phyloP scores from a whole-genome alignment of 2,888 invertebrate genomes.

The Penaeus monodon region DNA sequence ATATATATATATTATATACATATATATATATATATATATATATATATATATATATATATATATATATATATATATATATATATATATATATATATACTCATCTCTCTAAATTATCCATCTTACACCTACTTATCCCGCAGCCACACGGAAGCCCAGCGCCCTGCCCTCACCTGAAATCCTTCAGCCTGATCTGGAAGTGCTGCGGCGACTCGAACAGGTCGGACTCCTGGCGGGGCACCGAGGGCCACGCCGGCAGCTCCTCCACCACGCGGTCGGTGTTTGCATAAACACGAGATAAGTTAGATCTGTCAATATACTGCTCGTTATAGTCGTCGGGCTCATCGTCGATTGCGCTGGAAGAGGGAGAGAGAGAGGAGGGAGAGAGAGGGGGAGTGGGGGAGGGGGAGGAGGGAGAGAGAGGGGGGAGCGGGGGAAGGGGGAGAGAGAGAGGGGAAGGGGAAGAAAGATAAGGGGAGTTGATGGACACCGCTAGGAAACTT shows the following conservation, averaged over 20 bases:
- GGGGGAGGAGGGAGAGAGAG: neutral
- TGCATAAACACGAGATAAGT: constrained; percentile 25
- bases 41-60: too few species aligned
- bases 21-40: neutral
- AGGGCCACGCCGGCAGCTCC: constrained; percentile 23
- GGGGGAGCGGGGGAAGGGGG: neutral
- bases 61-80: neutral
- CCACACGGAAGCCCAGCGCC: too few species aligned
- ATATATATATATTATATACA: too few species aligned
- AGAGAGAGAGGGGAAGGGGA: too few species aligned
- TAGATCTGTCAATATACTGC: constrained; percentile 21
- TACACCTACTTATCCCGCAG: too few species aligned
- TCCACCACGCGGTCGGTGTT: constrained; percentile 30
- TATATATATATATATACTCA: too few species aligned
- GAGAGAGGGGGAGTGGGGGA: neutral
- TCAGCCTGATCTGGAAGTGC: constrained; percentile 49
- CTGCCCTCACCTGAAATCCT: constrained; percentile 48
- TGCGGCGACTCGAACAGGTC: constrained; percentile 47
- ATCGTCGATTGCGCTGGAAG: neutral
- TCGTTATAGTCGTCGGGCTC: too few species aligned
- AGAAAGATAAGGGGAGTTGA: too few species aligned
- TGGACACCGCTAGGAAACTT: too few species aligned
- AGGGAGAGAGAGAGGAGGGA: neutral
- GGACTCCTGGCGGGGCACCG: constrained; percentile 12
- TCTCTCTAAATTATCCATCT: too few species aligned